Evolutionary conservation across 2,797 vertebrate species (phyloP), one percentile per base, ranked within the genome.

Genomic region (Nothura maculosa): DNA sequence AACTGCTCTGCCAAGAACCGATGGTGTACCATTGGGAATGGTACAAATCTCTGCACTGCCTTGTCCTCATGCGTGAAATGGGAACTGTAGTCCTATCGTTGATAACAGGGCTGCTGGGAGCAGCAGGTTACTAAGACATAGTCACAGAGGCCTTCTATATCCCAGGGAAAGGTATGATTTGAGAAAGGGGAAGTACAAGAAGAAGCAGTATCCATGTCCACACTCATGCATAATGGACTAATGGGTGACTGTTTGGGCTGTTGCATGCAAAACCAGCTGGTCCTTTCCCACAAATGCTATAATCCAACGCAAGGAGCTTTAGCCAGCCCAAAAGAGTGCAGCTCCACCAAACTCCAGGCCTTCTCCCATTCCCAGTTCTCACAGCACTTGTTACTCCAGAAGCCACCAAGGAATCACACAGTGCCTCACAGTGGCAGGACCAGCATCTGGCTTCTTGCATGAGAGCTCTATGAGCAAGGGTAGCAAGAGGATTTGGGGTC

Each of bases 401-500:
- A 90, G 85, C 32, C 60, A 79, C 72, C 48, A 12, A 72, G 79
- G 92, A 89, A 93, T 94, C 88, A 81, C 5, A 5, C 54, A 93
- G 85, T 95, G 91, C 94, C 94, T 96, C 88, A 93, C 43, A 81
- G 94, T 84, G 90, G 87, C 48, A 76, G 70, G 52, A 81, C 18
- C 28, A 84, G 43, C 68, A 86, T 54, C 77, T 52, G 82, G 34
- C 63, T 62, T 45, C 42, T 91, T 82, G 58, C 20, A 69, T 43
- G n/a, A 42, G 40, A 81, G 40, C 3, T 79, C 15, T 38, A 17
- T n/a, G 48, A 82, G 22, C 9, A 11, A 93, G 28, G 27, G 61
- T 45, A 75, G 30, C 27, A 67, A 68, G 36, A 74, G 25, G 16
- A 52, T 75, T 10, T 48, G 27, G 15, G 21, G 69, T 16, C 12